Evolutionary conservation across 1,140 invertebrate species (phyloP).

Genomic region (Campodea augens): DNA sequence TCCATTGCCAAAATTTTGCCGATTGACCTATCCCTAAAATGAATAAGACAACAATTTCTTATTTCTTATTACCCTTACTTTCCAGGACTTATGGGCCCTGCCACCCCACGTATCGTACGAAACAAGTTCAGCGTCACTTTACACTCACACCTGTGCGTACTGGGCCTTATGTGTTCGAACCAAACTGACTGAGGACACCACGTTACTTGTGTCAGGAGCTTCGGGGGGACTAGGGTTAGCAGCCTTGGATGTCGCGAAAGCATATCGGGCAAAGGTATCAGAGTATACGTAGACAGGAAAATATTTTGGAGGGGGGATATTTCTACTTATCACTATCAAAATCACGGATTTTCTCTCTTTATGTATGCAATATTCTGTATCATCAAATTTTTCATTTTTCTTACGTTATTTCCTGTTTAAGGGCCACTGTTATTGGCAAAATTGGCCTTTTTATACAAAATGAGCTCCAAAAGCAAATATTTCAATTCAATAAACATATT

Average conservation of each 20-base stretch:
- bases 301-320: not conserved
- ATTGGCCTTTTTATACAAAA: too few species aligned
- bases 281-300: not conserved
- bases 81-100: constrained; percentile 35
- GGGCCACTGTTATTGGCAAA: too few species aligned
- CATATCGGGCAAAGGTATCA: constrained; percentile 37
- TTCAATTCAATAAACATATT: constrained; percentile 1
- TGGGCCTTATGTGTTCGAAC: constrained; percentile 37
- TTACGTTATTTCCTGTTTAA: too few species aligned
- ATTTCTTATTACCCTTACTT: too few species aligned
- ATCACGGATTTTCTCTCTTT: too few species aligned
- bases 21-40: too few species aligned
- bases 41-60: too few species aligned
- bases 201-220: constrained; percentile 35
- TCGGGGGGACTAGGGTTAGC: constrained; percentile 36
- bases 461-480: constrained; percentile 5
- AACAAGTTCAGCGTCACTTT: constrained; percentile 28
- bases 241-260: constrained; percentile 37
- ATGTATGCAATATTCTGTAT: too few species aligned
- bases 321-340: too few species aligned
- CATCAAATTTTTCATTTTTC: too few species aligned
- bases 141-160: constrained; percentile 36
- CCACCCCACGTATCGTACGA: constrained; percentile 26
- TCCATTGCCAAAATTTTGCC: too few species aligned
- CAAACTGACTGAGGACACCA: constrained; percentile 29